Percentiles rank a stretch among this genome's conserved stretches.
These are phyloP conservation scores for Pelochelys cantorii DNA, from an alignment of 2,797 vertebrate species.

Conservation along the genomic window DNA sequence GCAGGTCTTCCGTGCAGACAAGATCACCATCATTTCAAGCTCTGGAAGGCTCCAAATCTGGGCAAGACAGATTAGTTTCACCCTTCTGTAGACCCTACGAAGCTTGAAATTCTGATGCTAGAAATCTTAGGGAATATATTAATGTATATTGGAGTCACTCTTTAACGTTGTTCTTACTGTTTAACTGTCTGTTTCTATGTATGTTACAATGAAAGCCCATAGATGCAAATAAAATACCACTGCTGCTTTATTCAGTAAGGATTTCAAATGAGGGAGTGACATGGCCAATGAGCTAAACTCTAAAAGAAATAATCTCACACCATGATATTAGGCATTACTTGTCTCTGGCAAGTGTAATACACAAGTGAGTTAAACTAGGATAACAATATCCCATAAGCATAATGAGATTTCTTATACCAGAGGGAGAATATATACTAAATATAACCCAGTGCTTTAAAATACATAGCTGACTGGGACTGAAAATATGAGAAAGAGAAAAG, in stretches of 20 bases:
- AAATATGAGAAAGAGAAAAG: neutral
- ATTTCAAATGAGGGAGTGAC: neutral
- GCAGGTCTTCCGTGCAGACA: neutral
- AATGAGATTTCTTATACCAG: conserved; percentile 47
- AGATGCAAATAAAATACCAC: neutral
- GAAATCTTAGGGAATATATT: neutral
- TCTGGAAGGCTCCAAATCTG: neutral
- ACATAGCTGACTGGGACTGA: conserved; percentile 7
- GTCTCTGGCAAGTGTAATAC: conserved; percentile 3
- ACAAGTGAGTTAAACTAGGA: conserved; percentile 22
- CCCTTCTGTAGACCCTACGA: neutral
- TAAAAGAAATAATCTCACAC: neutral
- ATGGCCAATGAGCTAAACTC: neutral
- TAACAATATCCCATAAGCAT: conserved; percentile 5
- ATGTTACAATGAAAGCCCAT: neutral
- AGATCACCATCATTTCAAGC: neutral
- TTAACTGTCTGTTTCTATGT: neutral
- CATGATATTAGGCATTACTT: neutral
- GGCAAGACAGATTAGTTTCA: neutral
- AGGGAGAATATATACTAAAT: conserved; percentile 7
- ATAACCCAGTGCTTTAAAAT: neutral
- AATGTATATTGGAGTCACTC: neutral
- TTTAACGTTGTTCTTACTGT: conserved; percentile 1
- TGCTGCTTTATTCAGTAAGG: neutral
- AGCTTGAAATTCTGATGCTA: neutral